Base-by-base conservation (phyloP, 1,140 invertebrate species). In the Chionoecetes opilio region DNA sequence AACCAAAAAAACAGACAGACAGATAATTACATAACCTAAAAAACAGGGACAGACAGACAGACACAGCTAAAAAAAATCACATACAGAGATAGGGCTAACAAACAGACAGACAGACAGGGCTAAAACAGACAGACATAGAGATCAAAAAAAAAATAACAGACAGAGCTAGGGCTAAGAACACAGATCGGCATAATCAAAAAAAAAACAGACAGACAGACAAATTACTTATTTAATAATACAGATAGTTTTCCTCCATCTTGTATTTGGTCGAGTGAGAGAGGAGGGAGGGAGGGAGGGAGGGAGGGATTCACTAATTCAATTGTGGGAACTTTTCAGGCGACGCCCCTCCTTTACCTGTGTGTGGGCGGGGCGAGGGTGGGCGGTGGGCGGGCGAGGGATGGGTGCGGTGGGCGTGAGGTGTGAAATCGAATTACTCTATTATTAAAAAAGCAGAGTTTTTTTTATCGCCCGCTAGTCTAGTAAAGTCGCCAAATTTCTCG, bases 321-420 rank as follows among this genome's bases (percentile, higher is more conserved):
- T 75, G 63, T 75, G 63, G 63, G 63, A 75, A 75, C 63, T 53
- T 53, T 17, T 75, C 63, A 75, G 21, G 21, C n/a, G 63, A 26
- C 11, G 11, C 63, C 63, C 63, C 21, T 21, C 63, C 63, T 75
- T 8, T n/a, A 17, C 63, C n/a, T 17, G 26, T 17, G 21, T 75
- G 63, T 75, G 63, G 63, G 63, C 63, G 63, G 63, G 63, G 63
- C 63, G 63, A n/a, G 63, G 63, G 63, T 75, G 63, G 63, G 63
- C 63, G 63, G 63, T 8, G 26, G 8, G 63, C 46, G 9, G 63
- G 63, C 6, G 63, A 75, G 63, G n/a, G n/a, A n/a, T n/a, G n/a
- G n/a, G n/a, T n/a, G n/a, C n/a, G n/a, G n/a, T n/a, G n/a, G 63
- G 63, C 63, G 63, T 17, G 63, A n/a, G 63, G 63, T 26, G 63